Conservation (phyloP, 2,113 vertebrate genomes). For the Cygnus buccinator region DNA sequence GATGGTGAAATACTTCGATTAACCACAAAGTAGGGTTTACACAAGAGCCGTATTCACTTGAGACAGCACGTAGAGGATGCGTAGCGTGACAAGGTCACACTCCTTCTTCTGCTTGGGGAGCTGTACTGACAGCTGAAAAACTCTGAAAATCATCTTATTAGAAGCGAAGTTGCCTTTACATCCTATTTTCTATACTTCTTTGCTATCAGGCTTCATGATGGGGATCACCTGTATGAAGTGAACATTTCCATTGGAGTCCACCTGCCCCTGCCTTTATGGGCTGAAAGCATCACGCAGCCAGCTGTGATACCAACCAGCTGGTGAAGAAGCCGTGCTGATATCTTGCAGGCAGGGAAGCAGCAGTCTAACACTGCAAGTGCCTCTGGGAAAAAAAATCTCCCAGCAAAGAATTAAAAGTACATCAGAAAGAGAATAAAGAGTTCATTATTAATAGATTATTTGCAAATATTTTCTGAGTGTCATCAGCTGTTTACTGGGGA, state of each 20-base stretch:
- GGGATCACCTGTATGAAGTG: background rate
- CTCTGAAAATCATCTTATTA: background rate
- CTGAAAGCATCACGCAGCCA: background rate
- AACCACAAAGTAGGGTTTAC: background rate
- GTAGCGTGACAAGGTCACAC: background rate
- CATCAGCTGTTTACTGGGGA: background rate
- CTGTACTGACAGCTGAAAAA: background rate
- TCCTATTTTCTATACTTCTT: background rate
- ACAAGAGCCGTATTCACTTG: background rate
- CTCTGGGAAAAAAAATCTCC: no score
- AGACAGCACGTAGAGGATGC: background rate
- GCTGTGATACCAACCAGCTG: background rate
- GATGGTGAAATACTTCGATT: conserved; percentile 23
- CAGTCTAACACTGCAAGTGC: no score
- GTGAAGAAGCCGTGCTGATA: background rate
- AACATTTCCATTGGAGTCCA: background rate
- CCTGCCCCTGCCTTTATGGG: background rate
- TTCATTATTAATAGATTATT: background rate
- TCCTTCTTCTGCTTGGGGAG: background rate
- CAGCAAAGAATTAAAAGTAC: no score
- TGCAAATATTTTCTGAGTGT: background rate
- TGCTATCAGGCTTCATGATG: background rate
- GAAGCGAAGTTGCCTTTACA: background rate
- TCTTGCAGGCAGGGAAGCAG: background rate
- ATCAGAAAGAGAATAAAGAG: background rate